phyloP scores from a whole-genome alignment of 2,888 invertebrate genomes.

The Yponomeuta evonymella region DNA sequence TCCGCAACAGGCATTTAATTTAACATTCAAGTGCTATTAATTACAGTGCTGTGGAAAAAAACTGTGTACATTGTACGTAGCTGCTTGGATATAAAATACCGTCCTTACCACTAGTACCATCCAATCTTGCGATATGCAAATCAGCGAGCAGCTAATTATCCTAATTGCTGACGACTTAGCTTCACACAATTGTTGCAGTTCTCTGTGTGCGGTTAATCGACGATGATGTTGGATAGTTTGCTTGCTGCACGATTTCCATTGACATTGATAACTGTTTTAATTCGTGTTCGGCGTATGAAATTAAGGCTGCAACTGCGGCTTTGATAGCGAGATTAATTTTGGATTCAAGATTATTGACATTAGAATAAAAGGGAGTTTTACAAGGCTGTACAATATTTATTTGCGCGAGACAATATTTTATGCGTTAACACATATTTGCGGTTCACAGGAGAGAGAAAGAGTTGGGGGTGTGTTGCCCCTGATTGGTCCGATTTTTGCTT shows the following conservation, averaged over 20 bases:
- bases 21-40: slow-evolving; percentile 5
- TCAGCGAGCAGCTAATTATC: slow-evolving; percentile 9
- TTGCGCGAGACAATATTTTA: no score
- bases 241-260: not conserved
- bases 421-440: no score
- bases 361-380: no score
- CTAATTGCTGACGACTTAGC: slow-evolving; percentile 7
- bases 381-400: no score
- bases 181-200: not conserved
- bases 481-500: no score
- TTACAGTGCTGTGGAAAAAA: slow-evolving; percentile 10
- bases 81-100: not conserved
- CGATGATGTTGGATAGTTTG: not conserved
- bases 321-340: not conserved
- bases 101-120: not conserved
- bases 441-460: no score
- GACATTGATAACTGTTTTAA: not conserved
- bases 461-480: no score
- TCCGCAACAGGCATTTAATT: slow-evolving; percentile 6
- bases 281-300: not conserved
- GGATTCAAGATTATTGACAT: not conserved
- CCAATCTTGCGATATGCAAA: slow-evolving; percentile 16
- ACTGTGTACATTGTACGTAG: not conserved
- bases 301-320: not conserved
- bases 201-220: not conserved